Evolutionary conservation across 2,888 invertebrate genomes (phyloP).

Genomic region (Pasiphila rectangulata): DNA sequence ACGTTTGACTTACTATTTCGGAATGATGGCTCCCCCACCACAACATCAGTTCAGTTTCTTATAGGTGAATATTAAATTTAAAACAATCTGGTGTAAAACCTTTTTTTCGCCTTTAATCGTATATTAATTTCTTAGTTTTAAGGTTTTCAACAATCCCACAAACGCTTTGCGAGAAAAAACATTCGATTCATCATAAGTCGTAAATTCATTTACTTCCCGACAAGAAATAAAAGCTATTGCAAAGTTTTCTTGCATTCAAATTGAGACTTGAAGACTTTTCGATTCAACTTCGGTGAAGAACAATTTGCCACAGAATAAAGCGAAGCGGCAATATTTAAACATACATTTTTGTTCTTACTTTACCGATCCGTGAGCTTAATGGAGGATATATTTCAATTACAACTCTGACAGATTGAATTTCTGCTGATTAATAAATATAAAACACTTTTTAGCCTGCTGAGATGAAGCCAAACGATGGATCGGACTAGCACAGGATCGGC

Average conservation of each 20-base stretch:
- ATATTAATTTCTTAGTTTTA: conserved; percentile 14
- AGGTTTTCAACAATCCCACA: conserved; percentile 37
- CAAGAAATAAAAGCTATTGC: conserved; percentile 69
- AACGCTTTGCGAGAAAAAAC: conserved; percentile 43
- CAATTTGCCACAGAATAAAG: conserved; percentile 52
- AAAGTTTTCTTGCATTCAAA: conserved; percentile 73
- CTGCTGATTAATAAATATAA: too few species aligned
- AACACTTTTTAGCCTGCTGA: too few species aligned
- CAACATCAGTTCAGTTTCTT: too few species aligned
- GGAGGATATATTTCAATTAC: too few species aligned
- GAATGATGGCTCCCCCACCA: too few species aligned
- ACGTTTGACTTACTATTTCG: too few species aligned
- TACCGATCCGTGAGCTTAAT: conserved; percentile 12
- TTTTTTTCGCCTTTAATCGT: too few species aligned
- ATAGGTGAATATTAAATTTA: too few species aligned
- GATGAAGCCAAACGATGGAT: too few species aligned
- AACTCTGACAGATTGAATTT: too few species aligned
- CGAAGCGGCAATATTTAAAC: conserved; percentile 45
- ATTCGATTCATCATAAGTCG: conserved; percentile 58
- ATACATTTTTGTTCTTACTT: conserved; percentile 46
- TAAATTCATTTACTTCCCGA: conserved; percentile 69
- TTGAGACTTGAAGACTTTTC: conserved; percentile 67
- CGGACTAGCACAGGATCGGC: too few species aligned
- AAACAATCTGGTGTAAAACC: too few species aligned
- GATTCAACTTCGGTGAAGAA: conserved; percentile 69